These are phyloP conservation scores for Pseudeuparius sepicola DNA, from an alignment of 2,888 invertebrate species.

Conservation along the genomic window DNA sequence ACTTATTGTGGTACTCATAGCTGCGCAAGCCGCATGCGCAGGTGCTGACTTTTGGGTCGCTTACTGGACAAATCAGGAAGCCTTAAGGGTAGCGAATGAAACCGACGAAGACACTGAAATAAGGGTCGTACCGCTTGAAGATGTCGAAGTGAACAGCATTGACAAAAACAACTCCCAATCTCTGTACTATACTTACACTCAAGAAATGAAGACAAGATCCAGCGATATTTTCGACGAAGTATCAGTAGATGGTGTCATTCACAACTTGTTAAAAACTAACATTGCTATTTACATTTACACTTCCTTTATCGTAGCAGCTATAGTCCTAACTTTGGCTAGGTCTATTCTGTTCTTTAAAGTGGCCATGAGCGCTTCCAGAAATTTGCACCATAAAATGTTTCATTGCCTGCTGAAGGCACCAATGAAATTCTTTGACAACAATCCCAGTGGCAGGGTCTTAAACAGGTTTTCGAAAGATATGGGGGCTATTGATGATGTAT, in stretches of 20 bases:
- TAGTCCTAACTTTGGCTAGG: slow-evolving; percentile 49
- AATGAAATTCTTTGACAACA: slow-evolving; percentile 71
- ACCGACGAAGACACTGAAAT: too few species aligned
- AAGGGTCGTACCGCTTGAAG: not conserved
- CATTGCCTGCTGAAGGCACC: slow-evolving; percentile 49
- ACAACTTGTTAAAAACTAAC: slow-evolving; percentile 23
- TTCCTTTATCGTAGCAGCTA: slow-evolving; percentile 44
- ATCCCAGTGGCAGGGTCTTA: slow-evolving; percentile 70
- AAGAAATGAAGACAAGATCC: slow-evolving; percentile 8
- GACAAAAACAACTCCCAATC: too few species aligned
- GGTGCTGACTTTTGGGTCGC: slow-evolving; percentile 33
- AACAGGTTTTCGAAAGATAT: slow-evolving; percentile 77
- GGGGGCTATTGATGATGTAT: slow-evolving; percentile 64
- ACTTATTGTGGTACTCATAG: slow-evolving; percentile 23
- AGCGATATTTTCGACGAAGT: slow-evolving; percentile 19
- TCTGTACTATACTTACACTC: slow-evolving; percentile 12
- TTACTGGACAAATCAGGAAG: slow-evolving; percentile 29
- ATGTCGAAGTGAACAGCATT: slow-evolving; percentile 6
- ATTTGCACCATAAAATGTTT: slow-evolving; percentile 71
- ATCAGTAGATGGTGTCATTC: slow-evolving; percentile 11
- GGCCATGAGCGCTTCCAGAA: slow-evolving; percentile 65
- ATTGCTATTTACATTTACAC: slow-evolving; percentile 43
- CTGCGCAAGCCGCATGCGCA: slow-evolving; percentile 30
- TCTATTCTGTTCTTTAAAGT: slow-evolving; percentile 62
- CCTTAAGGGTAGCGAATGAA: too few species aligned